phyloP scores from a whole-genome alignment of 2,113 vertebrate species.

The Camelus dromedarius region DNA sequence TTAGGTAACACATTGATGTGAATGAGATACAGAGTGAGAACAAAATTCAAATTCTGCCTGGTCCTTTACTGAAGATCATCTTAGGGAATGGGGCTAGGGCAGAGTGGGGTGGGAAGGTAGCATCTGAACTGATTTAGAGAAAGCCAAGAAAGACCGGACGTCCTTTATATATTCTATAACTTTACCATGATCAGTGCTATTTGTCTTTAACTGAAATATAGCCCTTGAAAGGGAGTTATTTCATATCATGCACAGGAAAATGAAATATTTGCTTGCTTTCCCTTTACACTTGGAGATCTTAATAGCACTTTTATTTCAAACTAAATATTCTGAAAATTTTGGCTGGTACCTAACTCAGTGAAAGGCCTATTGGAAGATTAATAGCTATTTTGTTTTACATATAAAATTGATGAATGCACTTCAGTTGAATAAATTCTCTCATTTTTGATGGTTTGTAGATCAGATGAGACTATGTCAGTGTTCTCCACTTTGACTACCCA shows the following conservation, averaged over 20 bases:
- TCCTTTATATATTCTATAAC: slow-evolving; percentile 2
- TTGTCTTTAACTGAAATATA: background rate
- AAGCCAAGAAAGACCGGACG: background rate
- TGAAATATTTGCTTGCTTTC: background rate
- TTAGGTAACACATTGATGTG: background rate
- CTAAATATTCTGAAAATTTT: slow-evolving; percentile 18
- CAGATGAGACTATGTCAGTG: background rate
- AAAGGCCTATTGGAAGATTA: background rate
- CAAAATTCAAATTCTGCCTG: background rate
- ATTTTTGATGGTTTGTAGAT: slow-evolving; percentile 18
- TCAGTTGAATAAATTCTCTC: background rate
- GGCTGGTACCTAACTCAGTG: background rate
- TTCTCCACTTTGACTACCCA: background rate
- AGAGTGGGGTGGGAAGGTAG: background rate
- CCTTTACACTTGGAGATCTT: background rate
- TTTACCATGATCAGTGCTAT: background rate
- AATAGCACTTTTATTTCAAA: background rate
- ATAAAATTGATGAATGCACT: background rate
- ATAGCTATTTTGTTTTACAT: slow-evolving; percentile 2
- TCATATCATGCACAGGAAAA: background rate
- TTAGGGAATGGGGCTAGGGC: background rate
- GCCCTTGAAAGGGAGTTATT: background rate
- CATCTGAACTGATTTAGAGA: background rate
- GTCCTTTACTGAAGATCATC: background rate
- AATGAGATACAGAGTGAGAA: background rate